Base-by-base conservation (phyloP, 2,113 vertebrate genomes). In the Copsychus sechellarum region DNA sequence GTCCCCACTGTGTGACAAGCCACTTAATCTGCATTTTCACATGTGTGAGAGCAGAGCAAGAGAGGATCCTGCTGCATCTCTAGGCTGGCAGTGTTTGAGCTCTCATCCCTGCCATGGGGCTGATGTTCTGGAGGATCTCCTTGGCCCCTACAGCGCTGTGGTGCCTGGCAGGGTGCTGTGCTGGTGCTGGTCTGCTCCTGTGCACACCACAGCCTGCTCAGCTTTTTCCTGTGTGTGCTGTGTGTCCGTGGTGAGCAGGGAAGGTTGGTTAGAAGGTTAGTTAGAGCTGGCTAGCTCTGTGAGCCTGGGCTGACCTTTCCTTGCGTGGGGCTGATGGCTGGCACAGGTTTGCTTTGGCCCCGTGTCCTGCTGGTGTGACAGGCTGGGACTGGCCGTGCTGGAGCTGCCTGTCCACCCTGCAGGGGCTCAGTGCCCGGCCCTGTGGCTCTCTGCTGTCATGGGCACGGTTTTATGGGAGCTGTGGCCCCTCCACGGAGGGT, bases 291-390 rank as follows among this genome's bases (percentile, higher is more conserved):
- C 3, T 1, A 2, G 7, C 24, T 14, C 33, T 53, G 61, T 73
- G 45, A 61, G 36, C 29, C 14, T 16, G 25, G 9, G n/a, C 16
- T 45, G 10, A 4, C 36, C 1, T 33, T 14, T 45, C 31, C 40
- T 13, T 6, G 20, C 2, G 0, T 0, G 2, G 24, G 36, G 25
- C 42, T 0, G 5, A 3, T 40, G 67, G 43, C 24, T 0, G 2
- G 56, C 3, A 28, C 6, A n/a, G 58, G 45, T 0, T 16, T 57
- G 42, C 34, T 25, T 15, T 8, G 17, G 48, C 20, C 20, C 51
- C 5, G 2, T 25, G 0, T 2, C 6, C 28, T 7, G 28, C 18
- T 2, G 4, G 31, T 14, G 6, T 14, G 33, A 5, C 33, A 31
- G 86, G 36, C 50, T 7, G 43, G 51, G 21, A 0, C 18, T 22